Percentiles rank a stretch among this genome's conserved stretches.
Conservation (phyloP, 2,113 vertebrate genomes). For the Lagenorhynchus albirostris region DNA sequence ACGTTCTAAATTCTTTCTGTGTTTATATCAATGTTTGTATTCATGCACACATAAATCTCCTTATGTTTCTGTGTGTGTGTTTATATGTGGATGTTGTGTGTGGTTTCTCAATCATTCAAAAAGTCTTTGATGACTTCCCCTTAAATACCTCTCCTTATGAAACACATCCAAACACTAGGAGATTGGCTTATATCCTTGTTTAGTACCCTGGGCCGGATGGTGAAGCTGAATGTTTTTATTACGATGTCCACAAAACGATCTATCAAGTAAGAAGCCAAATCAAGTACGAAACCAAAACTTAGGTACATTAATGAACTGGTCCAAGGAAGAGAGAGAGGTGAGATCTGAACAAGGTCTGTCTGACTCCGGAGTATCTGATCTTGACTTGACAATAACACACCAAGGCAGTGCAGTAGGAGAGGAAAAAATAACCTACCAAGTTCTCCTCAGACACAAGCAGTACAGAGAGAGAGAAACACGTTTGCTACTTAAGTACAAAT, state of each 20-base stretch:
- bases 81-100: neutral
- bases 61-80: neutral
- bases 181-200: neutral
- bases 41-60: neutral
- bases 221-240: neutral
- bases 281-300: neutral
- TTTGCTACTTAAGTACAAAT: neutral
- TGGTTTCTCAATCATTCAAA: neutral
- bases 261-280: neutral
- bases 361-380: neutral
- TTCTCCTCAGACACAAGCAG: neutral
- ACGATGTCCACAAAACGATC: neutral
- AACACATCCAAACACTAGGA: neutral
- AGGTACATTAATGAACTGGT: neutral
- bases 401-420: neutral
- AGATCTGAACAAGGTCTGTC: neutral
- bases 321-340: neutral
- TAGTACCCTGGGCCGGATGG: neutral
- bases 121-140: neutral
- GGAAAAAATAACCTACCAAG: neutral
- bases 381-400: neutral
- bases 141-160: neutral
- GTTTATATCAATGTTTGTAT: neutral
- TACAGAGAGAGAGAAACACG: neutral
- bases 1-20: neutral